Evolutionary conservation across 2,797 vertebrate genomes (phyloP).

Genomic region (Epinephelus malabaricus): DNA sequence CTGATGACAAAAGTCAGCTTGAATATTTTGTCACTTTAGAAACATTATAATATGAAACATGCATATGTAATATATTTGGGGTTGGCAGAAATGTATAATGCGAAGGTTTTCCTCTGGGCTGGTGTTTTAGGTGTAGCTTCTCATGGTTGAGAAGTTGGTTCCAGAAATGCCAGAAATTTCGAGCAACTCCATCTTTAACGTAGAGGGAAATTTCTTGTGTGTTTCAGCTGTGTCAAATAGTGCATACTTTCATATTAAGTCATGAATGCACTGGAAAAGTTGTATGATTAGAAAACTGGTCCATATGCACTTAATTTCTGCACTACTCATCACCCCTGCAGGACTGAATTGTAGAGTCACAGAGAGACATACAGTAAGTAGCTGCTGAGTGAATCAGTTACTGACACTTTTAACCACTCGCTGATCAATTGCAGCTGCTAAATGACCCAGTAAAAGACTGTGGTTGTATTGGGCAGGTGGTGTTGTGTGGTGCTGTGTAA

Average conservation of each 20-base stretch:
- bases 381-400: slow-evolving; percentile 41
- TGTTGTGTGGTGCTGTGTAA: slow-evolving; percentile 32
- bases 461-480: slow-evolving; percentile 41
- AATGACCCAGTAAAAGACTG: slow-evolving; percentile 63
- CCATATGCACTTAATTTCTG: background rate
- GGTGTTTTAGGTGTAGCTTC: slow-evolving; percentile 28
- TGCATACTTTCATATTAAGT: background rate
- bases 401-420: slow-evolving; percentile 49
- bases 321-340: background rate
- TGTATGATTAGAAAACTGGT: background rate
- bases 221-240: background rate
- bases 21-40: too few relatives aligned
- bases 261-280: background rate
- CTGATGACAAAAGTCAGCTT: too few relatives aligned
- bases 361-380: slow-evolving; percentile 31
- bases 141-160: background rate
- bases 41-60: too few relatives aligned
- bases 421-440: slow-evolving; percentile 55
- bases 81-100: too few relatives aligned
- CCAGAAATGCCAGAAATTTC: background rate
- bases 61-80: too few relatives aligned
- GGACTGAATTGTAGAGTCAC: slow-evolving; percentile 9
- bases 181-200: background rate
- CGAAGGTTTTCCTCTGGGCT: too few relatives aligned
- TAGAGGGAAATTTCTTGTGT: background rate